A percentile compares a stretch with the other conserved stretches of the same genome.
phyloP scores from a whole-genome alignment of 2,888 invertebrate genomes.

The Athripsodes cinereus region DNA sequence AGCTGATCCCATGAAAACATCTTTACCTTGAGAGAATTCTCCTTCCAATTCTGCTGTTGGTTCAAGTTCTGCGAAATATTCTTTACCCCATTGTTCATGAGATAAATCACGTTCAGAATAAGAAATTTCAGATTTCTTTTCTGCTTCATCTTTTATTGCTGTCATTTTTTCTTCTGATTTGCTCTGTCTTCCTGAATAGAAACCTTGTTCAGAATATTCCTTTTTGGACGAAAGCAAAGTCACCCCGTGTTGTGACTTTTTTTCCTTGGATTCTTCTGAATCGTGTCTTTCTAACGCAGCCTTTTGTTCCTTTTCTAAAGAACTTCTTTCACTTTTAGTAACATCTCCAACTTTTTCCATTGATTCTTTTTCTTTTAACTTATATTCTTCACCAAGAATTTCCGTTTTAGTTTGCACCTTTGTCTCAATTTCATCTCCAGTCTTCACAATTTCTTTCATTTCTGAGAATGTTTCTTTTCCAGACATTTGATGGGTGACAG shows the following conservation, averaged over 20 bases:
- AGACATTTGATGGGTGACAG: conserved; percentile 46
- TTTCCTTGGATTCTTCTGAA: conserved; percentile 44
- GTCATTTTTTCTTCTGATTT: conserved; percentile 49
- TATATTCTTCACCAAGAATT: conserved; percentile 46
- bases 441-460: conserved; percentile 47
- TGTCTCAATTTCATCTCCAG: conserved; percentile 45
- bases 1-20: conserved; percentile 43
- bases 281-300: conserved; percentile 46
- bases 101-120: conserved; percentile 49
- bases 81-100: conserved; percentile 51
- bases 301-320: conserved; percentile 49
- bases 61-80: conserved; percentile 48
- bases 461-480: conserved; percentile 47
- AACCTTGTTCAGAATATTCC: conserved; percentile 29
- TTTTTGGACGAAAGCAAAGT: conserved; percentile 17
- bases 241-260: conserved; percentile 24
- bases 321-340: conserved; percentile 48
- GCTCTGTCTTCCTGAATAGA: conserved; percentile 29
- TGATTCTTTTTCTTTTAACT: conserved; percentile 45
- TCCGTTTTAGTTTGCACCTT: conserved; percentile 44
- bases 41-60: conserved; percentile 42
- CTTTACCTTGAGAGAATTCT: conserved; percentile 37
- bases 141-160: conserved; percentile 45
- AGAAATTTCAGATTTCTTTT: conserved; percentile 47
- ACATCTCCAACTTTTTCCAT: conserved; percentile 44